Evolutionary conservation across 2,113 vertebrate species (phyloP).

Genomic region (Alaudala cheleensis): DNA sequence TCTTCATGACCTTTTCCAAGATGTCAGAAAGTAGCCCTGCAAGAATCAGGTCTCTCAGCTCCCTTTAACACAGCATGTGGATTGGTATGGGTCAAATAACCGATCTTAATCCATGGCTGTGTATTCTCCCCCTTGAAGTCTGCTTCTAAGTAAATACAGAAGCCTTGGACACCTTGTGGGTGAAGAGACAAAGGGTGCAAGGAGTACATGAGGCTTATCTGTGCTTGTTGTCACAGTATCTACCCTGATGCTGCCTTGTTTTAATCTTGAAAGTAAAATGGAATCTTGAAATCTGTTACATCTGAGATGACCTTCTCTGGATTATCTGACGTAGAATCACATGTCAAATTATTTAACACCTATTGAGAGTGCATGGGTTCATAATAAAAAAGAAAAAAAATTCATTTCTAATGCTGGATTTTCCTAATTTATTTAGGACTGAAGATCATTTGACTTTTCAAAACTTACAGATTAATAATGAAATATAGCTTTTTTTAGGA

Average conservation of each 20-base stretch:
- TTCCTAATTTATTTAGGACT: background rate
- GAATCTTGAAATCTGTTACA: background rate
- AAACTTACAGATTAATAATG: background rate
- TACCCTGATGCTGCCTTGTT: background rate
- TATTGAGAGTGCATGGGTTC: background rate
- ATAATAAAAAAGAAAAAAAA: background rate
- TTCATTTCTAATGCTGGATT: background rate
- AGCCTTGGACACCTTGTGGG: background rate
- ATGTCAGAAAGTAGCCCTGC: background rate
- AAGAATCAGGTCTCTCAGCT: background rate
- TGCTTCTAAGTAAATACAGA: background rate
- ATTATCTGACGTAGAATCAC: background rate
- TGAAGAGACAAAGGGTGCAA: background rate
- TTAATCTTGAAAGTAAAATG: background rate
- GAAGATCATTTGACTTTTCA: background rate
- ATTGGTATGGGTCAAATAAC: background rate
- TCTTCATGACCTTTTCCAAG: background rate
- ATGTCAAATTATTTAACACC: background rate
- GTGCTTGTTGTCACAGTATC: background rate
- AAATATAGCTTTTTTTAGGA: slow-evolving; percentile 1
- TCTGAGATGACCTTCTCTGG: background rate
- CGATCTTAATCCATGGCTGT: background rate
- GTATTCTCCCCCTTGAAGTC: background rate
- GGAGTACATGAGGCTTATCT: background rate
- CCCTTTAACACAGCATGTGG: background rate